Evolutionary conservation across 2,797 vertebrate species (phyloP), one percentile per base, ranked within the genome.

Genomic region (Malurus splendens): DNA sequence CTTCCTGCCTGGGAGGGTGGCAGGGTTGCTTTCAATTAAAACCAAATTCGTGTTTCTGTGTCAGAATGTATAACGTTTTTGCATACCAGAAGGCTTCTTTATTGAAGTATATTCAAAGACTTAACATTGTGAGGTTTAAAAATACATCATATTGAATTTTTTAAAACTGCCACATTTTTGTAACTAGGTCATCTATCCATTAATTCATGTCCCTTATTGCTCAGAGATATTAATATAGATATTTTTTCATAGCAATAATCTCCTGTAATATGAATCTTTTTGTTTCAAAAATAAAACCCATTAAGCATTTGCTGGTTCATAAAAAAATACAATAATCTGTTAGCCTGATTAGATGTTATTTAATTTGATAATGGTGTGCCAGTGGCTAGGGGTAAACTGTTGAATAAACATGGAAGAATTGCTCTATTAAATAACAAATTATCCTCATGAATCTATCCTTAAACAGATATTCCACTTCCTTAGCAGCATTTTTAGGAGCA

Each of bases 181-280:
- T 92, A 96, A 95, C 78, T 96, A 79, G 96, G 95, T 95, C 94
- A 92, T 94, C 85, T 92, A 78, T 76, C 93, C 93, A 92, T 94
- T 95, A 94, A 81, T 86, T 95, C 83, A 67, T 64, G 74, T 50
- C 88, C 30, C 54, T 92, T 88, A 87, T 86, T 95, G 55, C 83
- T 90, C 66, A 90, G 82, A 91, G 60, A 85, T 80, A 90, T 86
- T 95, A 95, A 92, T 93, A 93, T 89, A 90, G 77, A 91, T 87
- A 18, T 78, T 73, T 92, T 92, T 94, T 91, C 52, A 38, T 67
- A 76, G 62, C 56, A 79, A 80, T 96, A 95, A 95, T 95, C 93
- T 92, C 55, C 57, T 45, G 68, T 71, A 92, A 93, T 96, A 84
- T 55, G 62, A 90, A 82, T 91, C 2, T 82, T 92, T 95, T 84